These are phyloP conservation scores for Pangasius djambal DNA, from an alignment of 2,797 vertebrate species.

Conservation along the genomic window DNA sequence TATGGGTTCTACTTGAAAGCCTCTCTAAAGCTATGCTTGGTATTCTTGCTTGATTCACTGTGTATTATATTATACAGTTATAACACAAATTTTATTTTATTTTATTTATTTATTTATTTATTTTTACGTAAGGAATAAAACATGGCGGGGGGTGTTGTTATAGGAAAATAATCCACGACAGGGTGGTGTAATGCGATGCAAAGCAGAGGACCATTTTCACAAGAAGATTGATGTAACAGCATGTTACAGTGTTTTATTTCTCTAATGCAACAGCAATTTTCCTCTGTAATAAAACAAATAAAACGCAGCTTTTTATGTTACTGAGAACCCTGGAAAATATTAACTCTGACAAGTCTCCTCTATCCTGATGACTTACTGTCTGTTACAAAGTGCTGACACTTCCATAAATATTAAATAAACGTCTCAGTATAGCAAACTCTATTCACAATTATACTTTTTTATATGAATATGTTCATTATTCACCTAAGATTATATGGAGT, in stretches of 20 bases:
- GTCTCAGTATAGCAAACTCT: background rate
- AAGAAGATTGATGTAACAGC: background rate
- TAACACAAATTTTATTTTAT: background rate
- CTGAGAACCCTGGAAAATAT: background rate
- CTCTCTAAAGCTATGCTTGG: background rate
- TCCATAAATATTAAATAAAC: background rate
- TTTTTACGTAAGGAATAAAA: background rate
- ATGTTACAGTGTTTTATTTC: background rate
- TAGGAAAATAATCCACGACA: background rate
- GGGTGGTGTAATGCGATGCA: background rate
- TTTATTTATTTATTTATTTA: too few relatives aligned
- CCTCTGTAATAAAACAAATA: background rate
- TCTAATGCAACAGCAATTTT: background rate
- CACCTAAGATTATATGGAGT: background rate
- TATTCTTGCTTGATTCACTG: background rate
- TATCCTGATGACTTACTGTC: background rate
- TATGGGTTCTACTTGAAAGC: background rate
- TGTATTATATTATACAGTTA: background rate
- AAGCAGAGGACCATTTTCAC: background rate
- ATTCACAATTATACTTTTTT: background rate
- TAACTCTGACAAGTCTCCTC: background rate
- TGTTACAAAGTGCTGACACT: background rate
- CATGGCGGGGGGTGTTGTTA: background rate
- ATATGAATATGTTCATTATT: background rate
- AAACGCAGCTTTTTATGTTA: background rate